Base-by-base conservation (phyloP, 1,140 invertebrate genomes). In the Drosophila elegans region DNA sequence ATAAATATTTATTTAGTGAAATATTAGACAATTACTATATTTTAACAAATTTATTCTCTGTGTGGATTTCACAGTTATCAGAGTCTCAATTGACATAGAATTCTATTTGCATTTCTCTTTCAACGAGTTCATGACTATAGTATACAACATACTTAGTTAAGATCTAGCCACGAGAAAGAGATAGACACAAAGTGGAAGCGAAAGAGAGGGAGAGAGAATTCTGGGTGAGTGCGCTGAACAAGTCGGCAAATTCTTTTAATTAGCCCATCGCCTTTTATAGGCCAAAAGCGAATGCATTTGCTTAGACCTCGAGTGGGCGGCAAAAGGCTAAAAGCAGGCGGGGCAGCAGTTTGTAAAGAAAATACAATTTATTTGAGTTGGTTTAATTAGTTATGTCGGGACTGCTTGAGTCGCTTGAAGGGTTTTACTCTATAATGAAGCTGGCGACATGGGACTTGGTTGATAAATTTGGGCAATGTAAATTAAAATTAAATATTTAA, bases 1-100 rank as follows among this genome's bases (percentile, higher is more conserved):
- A 21, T 21, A 1, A 21, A 21, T 21, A 21, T 21, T 21, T 21
- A 21, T 21, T 21, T 21, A 21, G 6, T 7, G 7, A 32, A 7
- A 32, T 32, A 7, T 10, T 7, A 12, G 10, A 6, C 3, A 12
- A 46, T 5, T 12, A 21, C 11, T 16, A 21, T 21, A 21, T 21
- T 12, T 21, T 46, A 1, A 16, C 3, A 10, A 16, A 12, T 46
- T n/a, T 9, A 32, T 59, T 25, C 10, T 13, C 6, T 32, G 3
- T 5, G 53, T 42, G 51, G 29, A 39, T 7, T 38, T 54, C 42
- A 27, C 66, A 61, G 45, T 29, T 67, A 60, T 63, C 72, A 29
- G n/a, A 27, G 25, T 75, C 64, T 74, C 78, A 74, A 85, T 85
- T 85, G 82, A 85, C 78, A 85, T 60, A 86, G 61, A 85, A 86